A percentile compares a stretch with the other conserved stretches of the same genome.
phyloP scores from a whole-genome alignment of 30 jellyfish, hydroid and myxozoan species.

The Sanderia malayensis region DNA sequence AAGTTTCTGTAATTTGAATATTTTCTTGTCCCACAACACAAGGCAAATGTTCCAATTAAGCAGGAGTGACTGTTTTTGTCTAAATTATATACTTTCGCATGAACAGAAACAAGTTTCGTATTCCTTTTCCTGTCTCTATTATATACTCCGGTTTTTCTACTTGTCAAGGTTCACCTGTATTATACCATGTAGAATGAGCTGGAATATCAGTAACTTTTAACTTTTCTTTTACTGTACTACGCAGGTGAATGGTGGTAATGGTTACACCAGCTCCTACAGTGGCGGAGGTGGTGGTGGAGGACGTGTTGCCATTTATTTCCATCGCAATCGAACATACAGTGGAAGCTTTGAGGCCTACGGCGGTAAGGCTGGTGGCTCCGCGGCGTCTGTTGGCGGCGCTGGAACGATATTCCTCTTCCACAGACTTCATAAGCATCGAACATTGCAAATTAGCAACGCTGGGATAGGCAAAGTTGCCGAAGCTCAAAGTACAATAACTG shows the following conservation, averaged over 20 bases:
- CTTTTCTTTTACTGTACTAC: too few species aligned
- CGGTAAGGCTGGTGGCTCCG: slow-evolving; percentile 57
- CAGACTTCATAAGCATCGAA: slow-evolving; percentile 52
- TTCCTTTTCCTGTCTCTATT: too few species aligned
- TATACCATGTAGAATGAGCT: too few species aligned
- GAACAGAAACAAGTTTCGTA: too few species aligned
- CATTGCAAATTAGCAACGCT: slow-evolving; percentile 52
- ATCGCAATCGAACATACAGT: slow-evolving; percentile 54
- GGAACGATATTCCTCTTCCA: slow-evolving; percentile 59
- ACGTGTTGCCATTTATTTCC: slow-evolving; percentile 50
- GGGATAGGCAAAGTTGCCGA: slow-evolving; percentile 35
- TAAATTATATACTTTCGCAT: too few species aligned
- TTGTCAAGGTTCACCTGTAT: too few species aligned
- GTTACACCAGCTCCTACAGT: slow-evolving; percentile 20
- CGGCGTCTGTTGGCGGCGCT: slow-evolving; percentile 69
- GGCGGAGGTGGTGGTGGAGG: slow-evolving; percentile 82
- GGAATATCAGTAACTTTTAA: too few species aligned
- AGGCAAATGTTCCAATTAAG: too few species aligned
- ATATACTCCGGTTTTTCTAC: too few species aligned
- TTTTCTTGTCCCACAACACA: too few species aligned
- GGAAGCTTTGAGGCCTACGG: slow-evolving; percentile 72
- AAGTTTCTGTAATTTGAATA: too few species aligned
- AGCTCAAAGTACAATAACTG: slow-evolving; percentile 12
- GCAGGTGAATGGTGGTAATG: slow-evolving; percentile 63
- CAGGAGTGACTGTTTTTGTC: too few species aligned